phyloP scores from a whole-genome alignment of 1,140 invertebrate species.

The Nasonia giraulti region DNA sequence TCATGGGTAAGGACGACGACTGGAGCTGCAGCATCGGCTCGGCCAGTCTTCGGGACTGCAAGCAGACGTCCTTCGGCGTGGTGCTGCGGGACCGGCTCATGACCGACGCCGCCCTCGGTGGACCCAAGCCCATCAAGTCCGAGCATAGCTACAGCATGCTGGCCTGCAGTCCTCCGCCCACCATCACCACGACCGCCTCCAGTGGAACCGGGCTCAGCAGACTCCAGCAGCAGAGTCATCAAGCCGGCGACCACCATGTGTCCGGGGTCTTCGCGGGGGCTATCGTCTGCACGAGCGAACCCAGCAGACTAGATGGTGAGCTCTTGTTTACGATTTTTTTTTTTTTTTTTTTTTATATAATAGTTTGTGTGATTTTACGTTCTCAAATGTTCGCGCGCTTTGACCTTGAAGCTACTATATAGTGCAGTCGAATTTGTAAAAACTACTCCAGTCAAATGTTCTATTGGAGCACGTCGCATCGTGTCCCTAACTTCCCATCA shows the following conservation, averaged over 20 bases:
- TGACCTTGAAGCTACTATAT: no score
- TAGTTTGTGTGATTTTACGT: no score
- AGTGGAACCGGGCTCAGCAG: constrained; percentile 49
- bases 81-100: constrained; percentile 91
- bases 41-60: constrained; percentile 21
- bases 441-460: no score
- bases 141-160: constrained; percentile 88
- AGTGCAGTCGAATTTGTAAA: no score
- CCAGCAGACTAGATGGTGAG: constrained; percentile 35
- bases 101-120: constrained; percentile 89
- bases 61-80: constrained; percentile 73
- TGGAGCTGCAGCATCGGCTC: constrained; percentile 57
- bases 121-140: constrained; percentile 84
- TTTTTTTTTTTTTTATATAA: no score
- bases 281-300: constrained; percentile 40
- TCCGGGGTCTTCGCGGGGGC: constrained; percentile 15
- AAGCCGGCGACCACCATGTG: background rate
- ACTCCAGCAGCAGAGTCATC: background rate
- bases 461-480: no score
- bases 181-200: constrained; percentile 43
- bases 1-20: constrained; percentile 69
- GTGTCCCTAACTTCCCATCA: no score
- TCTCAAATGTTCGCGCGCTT: no score
- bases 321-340: background rate
- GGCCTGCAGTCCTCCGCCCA: constrained; percentile 75